Conservation (phyloP, 2,797 vertebrate species). For the Apogon talboti region DNA sequence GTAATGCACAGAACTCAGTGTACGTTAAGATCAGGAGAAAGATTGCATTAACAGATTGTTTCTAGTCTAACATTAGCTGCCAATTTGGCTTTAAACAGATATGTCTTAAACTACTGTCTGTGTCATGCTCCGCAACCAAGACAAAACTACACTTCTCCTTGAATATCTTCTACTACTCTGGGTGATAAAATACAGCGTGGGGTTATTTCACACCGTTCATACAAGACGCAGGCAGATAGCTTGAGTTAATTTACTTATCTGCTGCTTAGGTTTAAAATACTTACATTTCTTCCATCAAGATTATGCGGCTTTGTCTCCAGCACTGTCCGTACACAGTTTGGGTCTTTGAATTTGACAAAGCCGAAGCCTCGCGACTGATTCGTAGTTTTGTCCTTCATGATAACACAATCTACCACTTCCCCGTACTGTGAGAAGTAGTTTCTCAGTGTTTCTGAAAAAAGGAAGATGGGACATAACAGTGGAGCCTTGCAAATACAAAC, state of each 20-base stretch:
- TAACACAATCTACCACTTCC: constrained; percentile 99
- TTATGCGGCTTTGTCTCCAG: constrained; percentile 98
- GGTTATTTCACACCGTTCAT: constrained; percentile 33
- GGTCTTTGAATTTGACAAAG: constrained; percentile 99
- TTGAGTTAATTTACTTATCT: constrained; percentile 44
- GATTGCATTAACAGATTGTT: background rate
- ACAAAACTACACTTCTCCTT: constrained; percentile 35
- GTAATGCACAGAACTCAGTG: constrained; percentile 8
- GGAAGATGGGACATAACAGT: constrained; percentile 38
- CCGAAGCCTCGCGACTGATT: constrained; percentile 99
- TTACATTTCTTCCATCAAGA: constrained; percentile 98
- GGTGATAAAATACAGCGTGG: constrained; percentile 39
- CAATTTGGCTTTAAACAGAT: constrained; percentile 41
- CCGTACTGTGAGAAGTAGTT: constrained; percentile 99
- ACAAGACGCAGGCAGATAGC: constrained; percentile 34
- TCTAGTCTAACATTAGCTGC: constrained; percentile 20
- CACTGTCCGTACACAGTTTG: constrained; percentile 98
- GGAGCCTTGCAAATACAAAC: constrained; percentile 10
- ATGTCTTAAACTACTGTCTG: constrained; percentile 10
- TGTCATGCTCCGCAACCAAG: no score
- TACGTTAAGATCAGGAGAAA: background rate
- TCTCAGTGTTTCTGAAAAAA: constrained; percentile 93
- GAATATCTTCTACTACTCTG: constrained; percentile 38
- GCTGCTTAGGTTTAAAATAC: constrained; percentile 76
- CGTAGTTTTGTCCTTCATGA: constrained; percentile 99